phyloP scores from a whole-genome alignment of 2,888 invertebrate species.

The Ommatoiulus sabulosus region DNA sequence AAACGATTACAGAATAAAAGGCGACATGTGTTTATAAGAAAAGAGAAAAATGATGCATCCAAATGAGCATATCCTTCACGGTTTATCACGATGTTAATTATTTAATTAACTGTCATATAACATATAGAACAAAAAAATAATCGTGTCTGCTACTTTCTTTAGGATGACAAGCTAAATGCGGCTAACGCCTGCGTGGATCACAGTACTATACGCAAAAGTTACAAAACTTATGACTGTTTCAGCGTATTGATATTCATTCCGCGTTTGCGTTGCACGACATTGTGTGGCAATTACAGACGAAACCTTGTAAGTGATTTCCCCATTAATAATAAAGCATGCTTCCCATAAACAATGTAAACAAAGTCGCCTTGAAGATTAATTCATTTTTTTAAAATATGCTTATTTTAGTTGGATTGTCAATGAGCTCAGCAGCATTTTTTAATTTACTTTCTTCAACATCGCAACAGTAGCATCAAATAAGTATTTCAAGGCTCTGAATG shows the following conservation, averaged over 20 bases:
- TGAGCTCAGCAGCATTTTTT: not conserved
- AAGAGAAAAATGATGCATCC: not conserved
- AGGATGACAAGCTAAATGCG: not conserved
- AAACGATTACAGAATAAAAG: too few species aligned
- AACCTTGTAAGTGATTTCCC: conserved; percentile 13
- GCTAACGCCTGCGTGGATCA: not conserved
- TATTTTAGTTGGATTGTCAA: not conserved
- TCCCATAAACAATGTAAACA: not conserved
- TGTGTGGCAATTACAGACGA: not conserved
- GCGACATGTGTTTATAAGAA: not conserved
- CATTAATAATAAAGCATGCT: conserved; percentile 8
- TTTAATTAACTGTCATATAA: not conserved
- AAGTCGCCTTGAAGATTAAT: conserved; percentile 13
- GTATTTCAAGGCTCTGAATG: not conserved
- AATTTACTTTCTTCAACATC: not conserved
- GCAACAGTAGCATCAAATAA: conserved; percentile 1
- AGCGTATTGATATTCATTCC: not conserved
- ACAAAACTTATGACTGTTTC: conserved; percentile 8
- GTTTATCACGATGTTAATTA: conserved; percentile 15
- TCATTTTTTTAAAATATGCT: conserved; percentile 16
- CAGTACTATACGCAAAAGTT: not conserved
- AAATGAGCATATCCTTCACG: not conserved
- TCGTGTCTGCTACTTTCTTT: not conserved
- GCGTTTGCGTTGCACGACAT: not conserved
- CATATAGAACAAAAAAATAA: not conserved